A percentile compares a stretch with the other conserved stretches of the same genome.
Conservation (phyloP, 2,888 invertebrate genomes). For the Agriopis aurantiaria region DNA sequence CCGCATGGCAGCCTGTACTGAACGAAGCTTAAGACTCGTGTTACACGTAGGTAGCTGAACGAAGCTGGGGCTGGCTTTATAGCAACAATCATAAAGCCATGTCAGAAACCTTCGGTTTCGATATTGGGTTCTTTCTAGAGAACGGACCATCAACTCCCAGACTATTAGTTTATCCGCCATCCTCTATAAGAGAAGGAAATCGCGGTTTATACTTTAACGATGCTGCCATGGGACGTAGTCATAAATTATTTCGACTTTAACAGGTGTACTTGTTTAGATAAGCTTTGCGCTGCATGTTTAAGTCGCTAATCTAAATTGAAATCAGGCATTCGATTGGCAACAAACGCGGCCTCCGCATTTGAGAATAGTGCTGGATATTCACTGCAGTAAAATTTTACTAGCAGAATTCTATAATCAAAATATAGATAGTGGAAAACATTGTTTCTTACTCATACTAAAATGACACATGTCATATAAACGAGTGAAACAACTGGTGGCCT, state of each 20-base stretch:
- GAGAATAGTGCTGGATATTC: conserved; percentile 59
- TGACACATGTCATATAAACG: too few relatives aligned
- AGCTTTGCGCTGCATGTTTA: conserved; percentile 82
- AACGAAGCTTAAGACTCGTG: too few relatives aligned
- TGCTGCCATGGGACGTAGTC: conserved; percentile 55
- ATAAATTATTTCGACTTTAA: conserved; percentile 83
- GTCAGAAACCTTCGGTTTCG: too few relatives aligned
- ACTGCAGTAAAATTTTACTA: conserved; percentile 42
- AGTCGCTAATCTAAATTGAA: conserved; percentile 83
- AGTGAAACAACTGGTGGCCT: too few relatives aligned
- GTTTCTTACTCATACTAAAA: too few relatives aligned
- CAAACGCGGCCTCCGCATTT: conserved; percentile 67
- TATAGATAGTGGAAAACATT: neutral
- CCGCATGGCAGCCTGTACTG: too few relatives aligned
- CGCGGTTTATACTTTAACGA: conserved; percentile 45
- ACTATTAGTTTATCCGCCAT: conserved; percentile 31
- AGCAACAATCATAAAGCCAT: too few relatives aligned
- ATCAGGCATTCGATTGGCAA: conserved; percentile 85
- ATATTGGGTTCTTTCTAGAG: neutral
- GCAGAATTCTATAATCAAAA: conserved; percentile 8
- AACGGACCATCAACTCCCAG: conserved; percentile 3
- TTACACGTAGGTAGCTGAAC: too few relatives aligned
- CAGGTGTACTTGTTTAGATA: conserved; percentile 84
- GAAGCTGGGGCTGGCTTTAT: too few relatives aligned
- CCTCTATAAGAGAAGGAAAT: conserved; percentile 41